Conservation (phyloP, 2,797 vertebrate genomes). For the Enteromius anoplus region DNA sequence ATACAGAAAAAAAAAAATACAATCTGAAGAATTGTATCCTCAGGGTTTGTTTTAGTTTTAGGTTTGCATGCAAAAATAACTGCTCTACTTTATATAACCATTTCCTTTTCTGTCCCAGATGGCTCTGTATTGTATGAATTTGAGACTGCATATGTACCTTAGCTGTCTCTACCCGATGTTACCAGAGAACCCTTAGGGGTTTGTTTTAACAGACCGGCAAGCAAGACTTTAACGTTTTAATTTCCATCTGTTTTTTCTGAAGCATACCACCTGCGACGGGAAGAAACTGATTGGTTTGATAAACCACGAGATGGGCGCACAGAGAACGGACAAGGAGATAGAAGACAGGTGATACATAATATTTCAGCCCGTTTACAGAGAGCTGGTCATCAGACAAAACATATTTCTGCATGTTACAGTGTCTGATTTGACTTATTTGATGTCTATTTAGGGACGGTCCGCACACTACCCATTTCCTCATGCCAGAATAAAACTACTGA, state of each 20-base stretch:
- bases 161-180: slow-evolving; percentile 21
- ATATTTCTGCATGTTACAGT: neutral
- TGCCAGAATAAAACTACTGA: slow-evolving; percentile 90
- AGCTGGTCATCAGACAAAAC: neutral
- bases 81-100: slow-evolving; percentile 34
- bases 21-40: neutral
- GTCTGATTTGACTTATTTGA: slow-evolving; percentile 24
- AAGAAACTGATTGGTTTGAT: slow-evolving; percentile 99
- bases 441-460: slow-evolving; percentile 85
- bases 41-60: slow-evolving; percentile 30
- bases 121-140: slow-evolving; percentile 28
- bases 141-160: neutral
- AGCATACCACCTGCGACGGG: slow-evolving; percentile 95
- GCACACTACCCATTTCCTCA: slow-evolving; percentile 93
- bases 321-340: slow-evolving; percentile 87
- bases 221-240: slow-evolving; percentile 63
- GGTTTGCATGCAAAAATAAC: slow-evolving; percentile 37
- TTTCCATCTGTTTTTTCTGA: slow-evolving; percentile 78
- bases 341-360: slow-evolving; percentile 77
- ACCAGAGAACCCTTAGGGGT: slow-evolving; percentile 8
- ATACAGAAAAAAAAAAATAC: neutral
- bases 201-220: slow-evolving; percentile 15
- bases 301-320: slow-evolving; percentile 90
- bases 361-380: neutral
- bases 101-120: slow-evolving; percentile 33